Percentiles rank a stretch among this genome's conserved stretches.
Conservation (phyloP, 2,113 vertebrate genomes). For the Oenanthe melanoleuca region DNA sequence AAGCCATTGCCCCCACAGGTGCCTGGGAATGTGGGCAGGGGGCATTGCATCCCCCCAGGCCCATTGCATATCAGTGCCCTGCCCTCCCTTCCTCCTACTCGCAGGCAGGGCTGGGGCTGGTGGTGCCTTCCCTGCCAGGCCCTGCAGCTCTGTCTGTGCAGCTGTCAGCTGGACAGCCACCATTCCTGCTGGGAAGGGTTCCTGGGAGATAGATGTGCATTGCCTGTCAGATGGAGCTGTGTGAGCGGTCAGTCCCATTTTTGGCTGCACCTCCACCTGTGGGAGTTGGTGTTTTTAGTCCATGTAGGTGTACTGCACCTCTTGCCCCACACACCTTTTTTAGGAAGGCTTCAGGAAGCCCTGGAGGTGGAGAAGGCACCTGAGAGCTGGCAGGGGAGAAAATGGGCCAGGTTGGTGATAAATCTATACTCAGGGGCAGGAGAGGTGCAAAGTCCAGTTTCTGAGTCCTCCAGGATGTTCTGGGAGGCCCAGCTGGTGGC, state of each 20-base stretch:
- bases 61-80: background rate
- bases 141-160: accelerated
- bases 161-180: background rate
- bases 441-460: background rate
- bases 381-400: accelerated
- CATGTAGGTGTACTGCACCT: background rate
- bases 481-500: background rate
- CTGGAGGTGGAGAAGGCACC: background rate
- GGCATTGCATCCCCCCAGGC: background rate
- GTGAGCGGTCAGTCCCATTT: background rate
- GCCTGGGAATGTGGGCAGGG: background rate
- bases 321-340: background rate
- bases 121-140: background rate
- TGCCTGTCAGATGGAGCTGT: accelerated
- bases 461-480: background rate
- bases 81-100: background rate
- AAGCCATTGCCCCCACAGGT: background rate
- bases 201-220: accelerated
- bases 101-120: background rate
- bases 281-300: background rate
- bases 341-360: background rate
- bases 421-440: background rate
- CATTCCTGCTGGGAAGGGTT: background rate
- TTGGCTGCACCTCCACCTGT: background rate
- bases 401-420: background rate